Conservation (phyloP, 2,113 vertebrate species). For the Podarcis muralis region DNA sequence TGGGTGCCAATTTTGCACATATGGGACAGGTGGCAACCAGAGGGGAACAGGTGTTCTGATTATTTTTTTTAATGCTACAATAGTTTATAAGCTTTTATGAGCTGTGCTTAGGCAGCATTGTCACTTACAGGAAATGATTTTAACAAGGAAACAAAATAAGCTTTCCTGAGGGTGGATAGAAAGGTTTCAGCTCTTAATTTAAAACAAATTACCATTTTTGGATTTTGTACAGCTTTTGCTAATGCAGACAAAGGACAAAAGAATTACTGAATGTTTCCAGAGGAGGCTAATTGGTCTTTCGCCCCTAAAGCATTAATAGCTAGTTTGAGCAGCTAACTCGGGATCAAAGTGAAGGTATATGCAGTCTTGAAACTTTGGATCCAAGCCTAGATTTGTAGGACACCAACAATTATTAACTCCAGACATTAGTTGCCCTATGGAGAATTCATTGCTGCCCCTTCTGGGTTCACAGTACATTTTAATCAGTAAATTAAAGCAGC, state of each 20-base stretch:
- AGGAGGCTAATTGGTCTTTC: slow-evolving; percentile 1
- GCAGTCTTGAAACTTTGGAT: not conserved
- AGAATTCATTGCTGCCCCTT: not conserved
- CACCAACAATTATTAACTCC: not conserved
- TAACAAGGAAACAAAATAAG: not conserved
- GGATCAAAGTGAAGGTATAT: not conserved
- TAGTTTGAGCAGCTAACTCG: not conserved
- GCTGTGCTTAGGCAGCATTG: not conserved
- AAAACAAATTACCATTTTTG: slow-evolving; percentile 1
- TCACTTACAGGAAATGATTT: not conserved
- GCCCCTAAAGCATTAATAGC: not conserved
- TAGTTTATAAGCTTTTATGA: not conserved
- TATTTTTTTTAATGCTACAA: not conserved
- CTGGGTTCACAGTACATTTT: not conserved
- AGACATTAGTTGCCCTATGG: not conserved
- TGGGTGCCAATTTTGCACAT: not conserved
- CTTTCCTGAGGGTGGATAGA: not conserved
- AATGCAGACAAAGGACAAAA: slow-evolving; percentile 1
- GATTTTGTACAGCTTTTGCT: not conserved
- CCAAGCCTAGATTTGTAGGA: not conserved
- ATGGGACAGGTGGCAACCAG: not conserved
- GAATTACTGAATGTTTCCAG: not conserved
- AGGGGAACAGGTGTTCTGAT: not conserved
- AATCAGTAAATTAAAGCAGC: not conserved
- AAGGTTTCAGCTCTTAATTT: not conserved